Evolutionary conservation across 2,113 vertebrate species (phyloP), one percentile per base, ranked within the genome.

Genomic region (Cryptoleucopteryx plumbea): DNA sequence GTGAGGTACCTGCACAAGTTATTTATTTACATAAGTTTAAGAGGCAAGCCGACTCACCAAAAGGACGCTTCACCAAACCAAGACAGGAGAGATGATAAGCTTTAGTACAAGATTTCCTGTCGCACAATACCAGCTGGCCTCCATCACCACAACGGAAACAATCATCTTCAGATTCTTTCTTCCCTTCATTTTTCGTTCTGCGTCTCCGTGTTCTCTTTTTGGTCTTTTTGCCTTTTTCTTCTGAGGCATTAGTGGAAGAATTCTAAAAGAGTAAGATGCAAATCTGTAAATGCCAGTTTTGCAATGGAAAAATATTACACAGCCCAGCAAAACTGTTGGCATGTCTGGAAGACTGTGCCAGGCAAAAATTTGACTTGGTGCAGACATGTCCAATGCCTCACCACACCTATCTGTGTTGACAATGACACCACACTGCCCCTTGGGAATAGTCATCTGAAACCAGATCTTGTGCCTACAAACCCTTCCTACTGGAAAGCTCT

Each of bases 61-160:
- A 99, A 20, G 99, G 99, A 71, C 99, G 99, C 97, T 99, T 99
- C 97, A 98, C 98, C 96, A 99, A 98, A 89, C 99, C 99, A 55
- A 99, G 98, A 88, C 99, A 99, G 94, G 98, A 98, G 86, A 99
- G 98, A 96, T 99, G 99, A 94, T 99, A 99, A 5, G 99, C 99
- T 98, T 99, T 99, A 96, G 99, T 99, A 97, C 99, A 99, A 74
- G 97, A 98, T 96, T 99, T 99, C 92, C 98, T 99, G 96, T 98
- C 99, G 4, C 99, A 99, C 45, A 99, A 93, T 10, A 99, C 99
- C 97, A 99, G 98, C 96, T 99, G 98, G 3, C 99, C 99, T 12
- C 99, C 99, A 3, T 99, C 99, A 0, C 99, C 98, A 3, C 99
- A 99, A 90, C 99, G 99, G 98, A 99, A 99, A 97, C 99, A 99